Evolutionary conservation across 1,140 invertebrate genomes (phyloP).

Genomic region (Hylyphantes graminicola): DNA sequence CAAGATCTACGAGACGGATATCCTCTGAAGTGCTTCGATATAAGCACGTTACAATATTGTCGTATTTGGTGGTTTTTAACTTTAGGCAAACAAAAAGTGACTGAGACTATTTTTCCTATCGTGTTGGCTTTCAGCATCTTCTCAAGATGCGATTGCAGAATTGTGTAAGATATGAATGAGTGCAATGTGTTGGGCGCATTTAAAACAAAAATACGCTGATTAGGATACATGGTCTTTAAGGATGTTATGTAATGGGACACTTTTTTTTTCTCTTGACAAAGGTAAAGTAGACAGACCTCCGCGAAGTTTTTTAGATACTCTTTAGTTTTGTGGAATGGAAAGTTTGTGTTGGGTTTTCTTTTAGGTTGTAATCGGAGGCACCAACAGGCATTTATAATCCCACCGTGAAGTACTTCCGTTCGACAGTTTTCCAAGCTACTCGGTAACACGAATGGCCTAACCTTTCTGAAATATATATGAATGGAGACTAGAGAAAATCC

Average conservation of each 20-base stretch:
- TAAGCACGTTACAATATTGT: neutral
- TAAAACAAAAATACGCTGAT: too few relatives aligned
- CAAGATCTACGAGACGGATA: conserved; percentile 55
- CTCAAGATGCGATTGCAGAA: too few relatives aligned
- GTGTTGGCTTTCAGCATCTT: too few relatives aligned
- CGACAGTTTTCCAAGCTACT: conserved; percentile 3
- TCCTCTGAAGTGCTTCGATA: conserved; percentile 36
- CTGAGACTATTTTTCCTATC: conserved; percentile 31
- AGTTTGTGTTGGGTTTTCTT: neutral
- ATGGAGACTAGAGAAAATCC: conserved; percentile 8
- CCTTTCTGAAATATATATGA: conserved; percentile 27
- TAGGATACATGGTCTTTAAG: too few relatives aligned
- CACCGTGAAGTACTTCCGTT: conserved; percentile 34
- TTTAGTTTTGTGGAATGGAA: neutral
- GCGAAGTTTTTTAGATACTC: conserved; percentile 7
- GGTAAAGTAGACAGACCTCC: neutral
- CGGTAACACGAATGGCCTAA: neutral
- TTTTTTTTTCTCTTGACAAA: too few relatives aligned
- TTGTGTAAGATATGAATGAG: too few relatives aligned
- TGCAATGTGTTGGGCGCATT: too few relatives aligned
- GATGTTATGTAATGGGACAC: too few relatives aligned
- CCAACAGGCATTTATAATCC: conserved; percentile 34
- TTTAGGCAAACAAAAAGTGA: conserved; percentile 4
- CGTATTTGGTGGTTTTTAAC: conserved; percentile 11
- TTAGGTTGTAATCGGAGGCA: neutral